phyloP scores from a whole-genome alignment of 2,888 invertebrate genomes.

The Ophraella communa region DNA sequence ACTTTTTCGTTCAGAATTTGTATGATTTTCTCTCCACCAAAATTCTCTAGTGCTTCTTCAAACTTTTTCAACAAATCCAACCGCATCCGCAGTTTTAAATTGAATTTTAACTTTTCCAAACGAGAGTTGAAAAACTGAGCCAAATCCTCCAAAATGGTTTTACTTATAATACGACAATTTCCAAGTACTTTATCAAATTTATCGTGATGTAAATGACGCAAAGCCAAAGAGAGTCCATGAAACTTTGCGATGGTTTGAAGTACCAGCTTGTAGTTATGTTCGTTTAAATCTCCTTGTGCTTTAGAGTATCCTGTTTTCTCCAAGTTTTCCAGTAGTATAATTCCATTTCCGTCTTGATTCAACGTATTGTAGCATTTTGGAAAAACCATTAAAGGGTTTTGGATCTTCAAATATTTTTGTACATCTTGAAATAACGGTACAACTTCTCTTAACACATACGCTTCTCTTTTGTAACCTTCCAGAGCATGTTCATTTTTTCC shows the following conservation, averaged over 20 bases:
- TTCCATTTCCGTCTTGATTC: not conserved
- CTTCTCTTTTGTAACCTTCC: not conserved
- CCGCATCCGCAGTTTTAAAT: not conserved
- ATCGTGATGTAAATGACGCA: not conserved
- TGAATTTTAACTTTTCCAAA: constrained; percentile 1
- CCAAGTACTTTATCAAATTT: not conserved
- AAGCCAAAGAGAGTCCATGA: not conserved
- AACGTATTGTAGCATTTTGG: not conserved
- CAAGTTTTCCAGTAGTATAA: not conserved
- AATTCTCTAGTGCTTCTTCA: not conserved
- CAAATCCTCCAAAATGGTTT: not conserved
- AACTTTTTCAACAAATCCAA: not conserved
- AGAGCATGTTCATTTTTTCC: not conserved
- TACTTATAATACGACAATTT: not conserved
- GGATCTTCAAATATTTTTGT: not conserved
- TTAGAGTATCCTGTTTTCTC: not conserved
- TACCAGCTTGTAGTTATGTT: not conserved
- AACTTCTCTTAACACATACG: not conserved
- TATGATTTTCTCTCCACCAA: not conserved
- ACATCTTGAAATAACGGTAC: not conserved
- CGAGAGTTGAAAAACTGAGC: not conserved
- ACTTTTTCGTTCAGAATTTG: not conserved
- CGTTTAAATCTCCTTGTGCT: not conserved
- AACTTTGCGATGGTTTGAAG: not conserved
- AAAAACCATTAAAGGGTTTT: not conserved